Evolutionary conservation across 2,888 invertebrate species (phyloP), one percentile per base, ranked within the genome.

Genomic region (Stegophylla sp.): DNA sequence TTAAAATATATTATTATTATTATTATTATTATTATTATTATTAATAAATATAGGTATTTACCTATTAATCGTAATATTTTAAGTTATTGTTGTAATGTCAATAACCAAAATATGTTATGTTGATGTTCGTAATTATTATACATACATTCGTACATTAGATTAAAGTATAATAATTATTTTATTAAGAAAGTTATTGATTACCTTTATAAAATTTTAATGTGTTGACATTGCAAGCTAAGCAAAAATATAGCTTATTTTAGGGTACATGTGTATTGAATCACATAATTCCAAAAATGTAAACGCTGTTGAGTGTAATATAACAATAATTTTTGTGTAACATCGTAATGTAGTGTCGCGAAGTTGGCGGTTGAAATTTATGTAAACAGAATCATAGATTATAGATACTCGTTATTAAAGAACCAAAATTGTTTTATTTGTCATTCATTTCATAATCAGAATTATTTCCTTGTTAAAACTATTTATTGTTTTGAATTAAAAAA

Each of bases 91-190:
- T 51, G 56, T 48, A 63, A 61, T 59, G 43, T 13, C 28, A 72
- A 59, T 43, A 26, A 34, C 48, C n/a, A 51, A 28, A 73, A 7
- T 20, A 53, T 53, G 53, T 23, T 23, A 75, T 53, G 51, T 64
- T 34, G 51, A 51, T 51, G 17, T 9, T 51, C 41, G 51, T 64
- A 51, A 71, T 51, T 75, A 75, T 63, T 51, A 34, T 69, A 34
- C 59, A 71, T 66, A 66, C 53, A 66, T 69, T 61, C 61, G 69
- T 77, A 79, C 61, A 3, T 48, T 77, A 77, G 77, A 59, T 77
- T 77, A 56, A 77, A 67, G 28, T 48, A 63, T 34, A n/a, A 48
- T 51, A 26, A 77, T 67, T 67, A 77, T 41, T 5, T 34, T 34
- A 34, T 59, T 69, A 75, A 64, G 51, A 9, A 79, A 69, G 61